Conservation (phyloP, 1,140 invertebrate genomes). For the Steinernema feltiae region DNA sequence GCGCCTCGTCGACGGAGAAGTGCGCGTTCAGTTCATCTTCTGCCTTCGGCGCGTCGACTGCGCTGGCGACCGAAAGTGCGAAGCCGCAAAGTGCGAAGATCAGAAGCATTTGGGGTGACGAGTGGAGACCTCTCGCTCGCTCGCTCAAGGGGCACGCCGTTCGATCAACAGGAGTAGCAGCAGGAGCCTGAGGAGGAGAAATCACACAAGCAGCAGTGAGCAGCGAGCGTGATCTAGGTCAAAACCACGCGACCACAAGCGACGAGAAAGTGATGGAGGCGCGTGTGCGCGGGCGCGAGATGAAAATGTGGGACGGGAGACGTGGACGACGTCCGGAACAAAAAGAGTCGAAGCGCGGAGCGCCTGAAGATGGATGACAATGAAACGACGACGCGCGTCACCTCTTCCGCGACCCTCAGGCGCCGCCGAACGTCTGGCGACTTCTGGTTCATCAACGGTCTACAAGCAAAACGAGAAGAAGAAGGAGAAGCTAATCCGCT, state of each 20-base stretch:
- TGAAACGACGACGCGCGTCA: not conserved
- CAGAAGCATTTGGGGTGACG: conserved; percentile 30
- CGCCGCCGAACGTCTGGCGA: not conserved
- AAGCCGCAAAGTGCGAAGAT: not conserved
- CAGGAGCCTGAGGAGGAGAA: conserved; percentile 16
- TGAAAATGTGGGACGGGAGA: conserved; percentile 58
- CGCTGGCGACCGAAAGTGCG: not conserved
- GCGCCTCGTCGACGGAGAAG: conserved; percentile 28
- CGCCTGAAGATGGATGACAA: not conserved
- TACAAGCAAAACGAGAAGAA: not conserved
- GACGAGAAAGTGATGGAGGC: conserved; percentile 24
- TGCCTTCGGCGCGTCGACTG: not conserved
- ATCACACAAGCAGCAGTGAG: too few relatives aligned
- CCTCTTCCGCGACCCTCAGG: not conserved
- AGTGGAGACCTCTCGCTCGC: conserved; percentile 33
- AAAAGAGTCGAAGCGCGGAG: not conserved
- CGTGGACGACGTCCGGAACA: too few relatives aligned
- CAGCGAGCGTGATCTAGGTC: conserved; percentile 43
- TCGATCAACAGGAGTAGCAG: not conserved
- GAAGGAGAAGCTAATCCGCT: not conserved
- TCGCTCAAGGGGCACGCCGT: conserved; percentile 13
- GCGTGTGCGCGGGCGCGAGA: conserved; percentile 18
- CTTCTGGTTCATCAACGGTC: not conserved
- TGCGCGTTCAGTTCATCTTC: conserved; percentile 22
- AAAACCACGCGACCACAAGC: conserved; percentile 45